Base-by-base conservation (phyloP, 2,113 vertebrate species). In the Engraulis encrasicolus region DNA sequence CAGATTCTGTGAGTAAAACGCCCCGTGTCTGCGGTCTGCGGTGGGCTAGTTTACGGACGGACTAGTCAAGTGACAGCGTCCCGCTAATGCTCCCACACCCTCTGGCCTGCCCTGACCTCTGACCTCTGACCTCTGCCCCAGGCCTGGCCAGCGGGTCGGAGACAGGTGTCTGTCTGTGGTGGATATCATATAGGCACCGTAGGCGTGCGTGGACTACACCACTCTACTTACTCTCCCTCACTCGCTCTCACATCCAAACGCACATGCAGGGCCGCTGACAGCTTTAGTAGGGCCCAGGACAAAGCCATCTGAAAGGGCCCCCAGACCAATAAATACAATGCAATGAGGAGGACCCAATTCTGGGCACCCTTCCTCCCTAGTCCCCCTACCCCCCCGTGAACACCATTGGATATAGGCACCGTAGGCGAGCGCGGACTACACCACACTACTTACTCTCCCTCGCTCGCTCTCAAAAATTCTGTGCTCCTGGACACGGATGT, bases 101-200 rank as follows among this genome's bases (percentile, higher is more conserved):
- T 86, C 50, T 19, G 78, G 86, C 84, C 61, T 91, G 92, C 40
- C 40, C 40, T 45, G 40, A 45, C 40, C 40, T 45, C 40, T 5
- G 40, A 3, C 40, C 9, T n/a, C n/a, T n/a, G n/a, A 93, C 92
- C 92, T 89, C 87, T 89, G 12, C 81, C 85, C 80, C 81, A 83
- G 71, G 83, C 49, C 83, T n/a, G n/a, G n/a, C n/a, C n/a, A n/a
- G n/a, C 40, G 40, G 40, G 40, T 9, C 40, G 84, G 87, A 91
- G 91, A 93, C 93, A 92, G 92, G 93, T 93, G 91, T 91, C 92
- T 90, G 82, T 84, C 90, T 88, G 82, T 78, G 82, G 81, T 89
- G 84, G 87, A 50, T 58, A n/a, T n/a, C n/a, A n/a, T n/a, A n/a
- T 18, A 74, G 66, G 23, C 66, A 6, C 66, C 66, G 66, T 31